A percentile compares a stretch with the other conserved stretches of the same genome.
These are phyloP conservation scores for Montipora sp. DNA, from an alignment of 64 coral and sea anemone genomes.

Conservation along the genomic window DNA sequence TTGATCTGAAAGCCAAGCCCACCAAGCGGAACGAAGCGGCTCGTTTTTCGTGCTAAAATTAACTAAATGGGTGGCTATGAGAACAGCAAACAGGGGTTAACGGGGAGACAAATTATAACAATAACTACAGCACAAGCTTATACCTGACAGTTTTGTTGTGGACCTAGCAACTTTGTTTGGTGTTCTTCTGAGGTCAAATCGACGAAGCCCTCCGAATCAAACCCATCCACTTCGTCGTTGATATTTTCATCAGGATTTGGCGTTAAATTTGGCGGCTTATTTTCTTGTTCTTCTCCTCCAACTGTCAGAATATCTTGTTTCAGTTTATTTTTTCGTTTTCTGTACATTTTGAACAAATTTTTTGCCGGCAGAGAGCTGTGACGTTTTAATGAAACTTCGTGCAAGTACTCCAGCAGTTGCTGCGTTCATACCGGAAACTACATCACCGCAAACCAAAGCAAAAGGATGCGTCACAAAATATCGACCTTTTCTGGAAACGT, in stretches of 20 bases:
- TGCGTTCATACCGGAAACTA: too few species aligned
- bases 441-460: too few species aligned
- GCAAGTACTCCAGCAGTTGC: too few species aligned
- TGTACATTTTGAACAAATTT: slow-evolving; percentile 58
- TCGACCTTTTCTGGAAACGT: too few species aligned
- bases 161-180: slow-evolving; percentile 70
- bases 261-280: neutral
- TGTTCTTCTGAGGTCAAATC: slow-evolving; percentile 60
- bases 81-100: too few species aligned
- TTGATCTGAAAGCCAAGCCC: too few species aligned
- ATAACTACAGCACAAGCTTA: neutral
- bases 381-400: too few species aligned
- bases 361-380: neutral
- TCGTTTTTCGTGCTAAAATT: neutral
- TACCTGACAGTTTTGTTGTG: slow-evolving; percentile 84
- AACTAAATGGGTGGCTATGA: neutral
- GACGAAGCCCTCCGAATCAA: slow-evolving; percentile 85
- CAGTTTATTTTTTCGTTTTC: slow-evolving; percentile 83
- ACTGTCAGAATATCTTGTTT: slow-evolving; percentile 40
- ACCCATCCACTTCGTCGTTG: slow-evolving; percentile 54
- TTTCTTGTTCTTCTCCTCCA: neutral
- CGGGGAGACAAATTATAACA: neutral
- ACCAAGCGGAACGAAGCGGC: neutral
- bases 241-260: neutral
- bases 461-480: too few species aligned